These are phyloP conservation scores for Salvelinus namaycush DNA, from an alignment of 2,113 vertebrate genomes.

Conservation along the genomic window DNA sequence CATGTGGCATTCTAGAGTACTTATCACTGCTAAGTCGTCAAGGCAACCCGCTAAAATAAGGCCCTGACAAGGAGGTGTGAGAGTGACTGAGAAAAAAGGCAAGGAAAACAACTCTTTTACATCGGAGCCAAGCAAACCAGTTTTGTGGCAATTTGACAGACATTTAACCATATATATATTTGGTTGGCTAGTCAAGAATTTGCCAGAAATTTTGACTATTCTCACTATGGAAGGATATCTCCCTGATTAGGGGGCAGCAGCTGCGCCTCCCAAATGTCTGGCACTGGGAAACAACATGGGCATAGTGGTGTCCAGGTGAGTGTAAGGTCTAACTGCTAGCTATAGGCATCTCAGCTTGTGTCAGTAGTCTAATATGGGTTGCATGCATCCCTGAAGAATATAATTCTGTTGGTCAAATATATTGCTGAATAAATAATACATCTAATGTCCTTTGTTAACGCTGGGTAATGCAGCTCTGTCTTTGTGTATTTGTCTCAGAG, in stretches of 20 bases:
- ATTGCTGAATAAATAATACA: too few relatives aligned
- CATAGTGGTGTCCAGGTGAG: conserved; percentile 4
- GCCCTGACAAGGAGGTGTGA: conserved; percentile 20
- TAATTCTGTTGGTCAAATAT: too few relatives aligned
- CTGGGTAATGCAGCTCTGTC: too few relatives aligned
- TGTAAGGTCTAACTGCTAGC: neutral
- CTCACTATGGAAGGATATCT: neutral
- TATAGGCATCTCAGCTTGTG: too few relatives aligned
- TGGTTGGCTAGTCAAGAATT: neutral
- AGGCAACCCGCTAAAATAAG: conserved; percentile 62
- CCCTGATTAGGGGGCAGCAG: neutral
- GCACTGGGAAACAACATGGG: conserved; percentile 7
- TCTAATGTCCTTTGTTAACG: too few relatives aligned
- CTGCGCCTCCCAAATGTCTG: conserved; percentile 7
- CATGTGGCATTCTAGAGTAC: conserved; percentile 56
- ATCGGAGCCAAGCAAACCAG: conserved; percentile 29
- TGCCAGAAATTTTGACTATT: neutral
- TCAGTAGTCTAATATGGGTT: too few relatives aligned
- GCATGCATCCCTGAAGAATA: too few relatives aligned
- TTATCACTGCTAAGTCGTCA: conserved; percentile 56
- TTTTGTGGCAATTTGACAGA: neutral
- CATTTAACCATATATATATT: neutral
- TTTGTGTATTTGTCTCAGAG: neutral
- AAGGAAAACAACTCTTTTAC: conserved; percentile 18
- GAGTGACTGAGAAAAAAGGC: conserved; percentile 24